Base-by-base conservation (phyloP, 2,113 vertebrate species). In the Baryphthengus martii region DNA sequence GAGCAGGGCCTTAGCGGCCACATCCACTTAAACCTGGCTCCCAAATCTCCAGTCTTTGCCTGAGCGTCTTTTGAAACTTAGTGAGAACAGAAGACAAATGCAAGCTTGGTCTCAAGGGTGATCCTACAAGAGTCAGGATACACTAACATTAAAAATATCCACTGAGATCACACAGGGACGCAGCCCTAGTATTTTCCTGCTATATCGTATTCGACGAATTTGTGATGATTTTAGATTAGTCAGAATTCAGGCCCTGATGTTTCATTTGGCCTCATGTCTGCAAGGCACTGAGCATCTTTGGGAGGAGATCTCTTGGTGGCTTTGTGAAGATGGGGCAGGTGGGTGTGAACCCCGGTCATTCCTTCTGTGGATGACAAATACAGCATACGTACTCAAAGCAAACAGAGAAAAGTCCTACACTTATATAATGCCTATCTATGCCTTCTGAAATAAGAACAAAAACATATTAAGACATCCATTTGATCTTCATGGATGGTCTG, bases 401-500 rank as follows among this genome's bases (percentile, higher is more conserved):
- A 79, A n/a, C 7, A 47, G 44, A 59, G 29, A 61, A 59, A 65
- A 56, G 37, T 73, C 53, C 35, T 84, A 4, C 14, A 24, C 13
- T 59, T 37, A 8, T 0, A 3, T 29, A 62, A 10, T 37, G 21
- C 11, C 20, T 21, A 56, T 6, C 8, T 15, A 49, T 1, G 2
- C 65, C 55, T 87, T 62, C 33, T 42, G 24, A 23, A 72, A n/a
- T 49, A 25, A 45, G n/a, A 79, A 44, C 61, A 21, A 56, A 56
- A 33, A 6, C 29, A 37, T 13, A 6, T 56, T 44, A 79, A 72
- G 37, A 17, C 9, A 23, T 26, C 25, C 1, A 19, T 16, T 68
- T 59, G 10, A 31, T 77, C n/a, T 16, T 68, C 28, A 49, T 7
- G 15, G 44, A 29, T 42, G 5, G 10, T 55, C 55, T 45, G 53